A percentile compares a stretch with the other conserved stretches of the same genome.
These are phyloP conservation scores for Samia ricini DNA, from an alignment of 1,140 invertebrate species.

Conservation along the genomic window DNA sequence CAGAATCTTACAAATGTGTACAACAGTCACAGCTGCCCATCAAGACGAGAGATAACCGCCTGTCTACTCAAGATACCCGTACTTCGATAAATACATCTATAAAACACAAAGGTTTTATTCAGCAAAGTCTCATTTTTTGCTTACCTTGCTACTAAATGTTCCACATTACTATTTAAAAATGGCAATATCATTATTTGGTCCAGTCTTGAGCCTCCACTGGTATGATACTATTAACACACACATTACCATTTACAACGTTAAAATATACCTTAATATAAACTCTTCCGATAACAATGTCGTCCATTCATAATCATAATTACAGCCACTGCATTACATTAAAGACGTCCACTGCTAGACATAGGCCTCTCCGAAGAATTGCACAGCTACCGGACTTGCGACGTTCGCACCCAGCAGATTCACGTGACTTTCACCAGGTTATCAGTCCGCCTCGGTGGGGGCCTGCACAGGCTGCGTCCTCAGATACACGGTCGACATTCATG, in stretches of 20 bases:
- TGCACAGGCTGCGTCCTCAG: too few relatives aligned
- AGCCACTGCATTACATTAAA: too few relatives aligned
- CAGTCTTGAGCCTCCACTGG: not conserved
- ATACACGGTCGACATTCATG: too few relatives aligned
- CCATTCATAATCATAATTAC: too few relatives aligned
- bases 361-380: too few relatives aligned
- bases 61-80: not conserved
- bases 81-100: not conserved
- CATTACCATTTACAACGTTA: not conserved
- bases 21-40: not conserved
- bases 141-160: not conserved
- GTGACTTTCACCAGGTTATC: too few relatives aligned
- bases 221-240: not conserved
- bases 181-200: not conserved
- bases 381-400: too few relatives aligned
- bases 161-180: not conserved
- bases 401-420: too few relatives aligned
- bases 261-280: not conserved
- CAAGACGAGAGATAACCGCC: not conserved
- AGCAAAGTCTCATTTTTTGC: not conserved
- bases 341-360: too few relatives aligned
- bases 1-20: not conserved
- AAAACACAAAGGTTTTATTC: not conserved
- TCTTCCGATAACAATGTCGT: not conserved
- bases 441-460: too few relatives aligned